Base-by-base conservation (phyloP, 2,797 vertebrate genomes). In the Lerista edwardsae region DNA sequence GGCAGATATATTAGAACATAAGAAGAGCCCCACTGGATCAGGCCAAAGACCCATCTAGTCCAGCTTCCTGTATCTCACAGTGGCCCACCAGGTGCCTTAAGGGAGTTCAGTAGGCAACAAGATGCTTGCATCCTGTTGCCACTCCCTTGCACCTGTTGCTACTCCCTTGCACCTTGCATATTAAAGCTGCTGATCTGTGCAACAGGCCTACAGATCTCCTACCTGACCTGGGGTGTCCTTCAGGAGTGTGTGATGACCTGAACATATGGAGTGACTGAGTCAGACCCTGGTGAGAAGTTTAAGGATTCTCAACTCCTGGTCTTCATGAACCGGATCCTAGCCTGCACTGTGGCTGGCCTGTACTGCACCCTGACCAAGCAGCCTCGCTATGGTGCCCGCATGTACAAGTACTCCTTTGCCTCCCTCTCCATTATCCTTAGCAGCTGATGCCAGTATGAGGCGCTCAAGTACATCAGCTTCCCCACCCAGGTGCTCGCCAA, bases 391-490 rank as follows among this genome's bases (percentile, higher is more conserved):
- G 97, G 97, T 0, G 98, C 97, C 0, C 98, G 98, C 84, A 99
- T 99, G 98, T 99, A 98, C 95, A 98, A 98, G 88, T 99, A 99
- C 93, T 99, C 98, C n/a, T 99, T 99, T 44, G 98, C 98, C 83
- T 99, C 98, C 3, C 97, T 99, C 82, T 99, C 98, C 86, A 99
- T 99, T 90, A 97, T 99, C 93, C 91, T 99, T 79, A 99, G 99
- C 97, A 99, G 98, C 96, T 99, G 99, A 98, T 99, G 98, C 90
- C 99, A 99, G 91, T 99, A 99, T 0, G 99, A 99, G 91, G 99
- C 99, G 0, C 98, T 99, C 89, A 99, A 99, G 92, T 99, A 97
- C 84, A 98, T 99, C 96, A 99, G 98, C 94, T 99, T 99, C 93
- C 99, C 99, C 93, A 99, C 98, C 1, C 99, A 99, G 92, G 98